Base-by-base conservation (phyloP, 1,140 invertebrate species). In the Dreissena rostriformis region DNA sequence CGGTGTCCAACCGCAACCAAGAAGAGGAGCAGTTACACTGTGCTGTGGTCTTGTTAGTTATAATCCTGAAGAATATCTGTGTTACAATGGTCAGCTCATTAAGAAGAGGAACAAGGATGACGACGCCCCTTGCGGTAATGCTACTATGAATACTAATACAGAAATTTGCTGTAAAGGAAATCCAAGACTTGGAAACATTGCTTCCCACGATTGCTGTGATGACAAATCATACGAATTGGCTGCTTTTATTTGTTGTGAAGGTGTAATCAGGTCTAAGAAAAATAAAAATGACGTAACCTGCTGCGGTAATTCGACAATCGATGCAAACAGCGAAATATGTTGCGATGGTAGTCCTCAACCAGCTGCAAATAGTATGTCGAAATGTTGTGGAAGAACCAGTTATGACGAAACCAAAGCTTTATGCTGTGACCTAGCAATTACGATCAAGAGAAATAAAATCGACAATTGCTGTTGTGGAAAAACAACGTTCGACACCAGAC, bases 391-490 rank as follows among this genome's bases (percentile, higher is more conserved):
- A 22, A 52, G 22, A 7, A 28, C 14, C 10, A 84, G 82, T 65
- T 84, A 76, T 78, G 68, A 84, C 55, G 67, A 71, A 52, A 53
- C 28, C 10, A 78, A 77, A 28, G 57, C 28, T 8, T 12, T 77
- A 11, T 84, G 82, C 65, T 84, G 82, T 70, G 82, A 84, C 24
- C n/a, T 70, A 12, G 72, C 17, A 52, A 71, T 84, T 29, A 78
- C 68, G 22, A 28, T 63, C 52, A 84, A 84, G 63, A 57, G 75
- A 63, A 65, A 61, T 57, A 72, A 12, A 6, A 70, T 22, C 11
- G 82, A 84, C 68, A 84, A 84, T 28, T 84, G 82, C 49, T 84
- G 82, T 28, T 84, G 82, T 75, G 82, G 82, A 39, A 72, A 71
- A 15, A 84, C 82, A 71, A 84, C 82, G 61, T 76, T 77, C 75